Evolutionary conservation across 2,888 invertebrate species (phyloP).

Genomic region (Griposia aprilina): DNA sequence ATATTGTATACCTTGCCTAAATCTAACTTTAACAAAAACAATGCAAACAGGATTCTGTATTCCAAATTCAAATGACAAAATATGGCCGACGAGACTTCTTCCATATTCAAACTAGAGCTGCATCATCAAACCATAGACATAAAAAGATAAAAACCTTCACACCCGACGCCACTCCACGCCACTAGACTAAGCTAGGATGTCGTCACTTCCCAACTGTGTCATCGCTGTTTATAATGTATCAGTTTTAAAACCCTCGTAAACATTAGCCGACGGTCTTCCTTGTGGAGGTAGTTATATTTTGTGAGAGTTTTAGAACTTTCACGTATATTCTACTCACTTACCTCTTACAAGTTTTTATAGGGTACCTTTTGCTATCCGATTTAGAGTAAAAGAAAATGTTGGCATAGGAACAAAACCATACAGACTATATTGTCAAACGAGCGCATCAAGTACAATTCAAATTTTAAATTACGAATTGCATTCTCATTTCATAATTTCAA

Average conservation of each 20-base stretch:
- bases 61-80: neutral
- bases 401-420: neutral
- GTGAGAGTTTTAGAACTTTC: constrained; percentile 59
- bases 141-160: constrained; percentile 46
- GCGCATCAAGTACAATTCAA: neutral
- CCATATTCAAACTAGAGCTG: constrained; percentile 27
- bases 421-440: constrained; percentile 1
- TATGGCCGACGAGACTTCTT: neutral
- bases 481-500: constrained; percentile 2
- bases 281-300: constrained; percentile 58
- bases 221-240: constrained; percentile 70
- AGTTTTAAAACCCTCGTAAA: constrained; percentile 70
- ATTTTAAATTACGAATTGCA: neutral
- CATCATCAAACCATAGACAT: constrained; percentile 46
- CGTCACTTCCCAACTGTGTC: constrained; percentile 67
- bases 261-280: constrained; percentile 63
- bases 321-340: constrained; percentile 40
- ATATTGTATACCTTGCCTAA: neutral
- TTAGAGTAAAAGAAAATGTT: neutral
- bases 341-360: constrained; percentile 36
- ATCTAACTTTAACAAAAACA: neutral
- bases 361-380: constrained; percentile 20
- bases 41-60: neutral
- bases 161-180: constrained; percentile 62
- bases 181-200: constrained; percentile 54